Base-by-base conservation (phyloP, 2,797 vertebrate genomes). In the Bovichtus variegatus region DNA sequence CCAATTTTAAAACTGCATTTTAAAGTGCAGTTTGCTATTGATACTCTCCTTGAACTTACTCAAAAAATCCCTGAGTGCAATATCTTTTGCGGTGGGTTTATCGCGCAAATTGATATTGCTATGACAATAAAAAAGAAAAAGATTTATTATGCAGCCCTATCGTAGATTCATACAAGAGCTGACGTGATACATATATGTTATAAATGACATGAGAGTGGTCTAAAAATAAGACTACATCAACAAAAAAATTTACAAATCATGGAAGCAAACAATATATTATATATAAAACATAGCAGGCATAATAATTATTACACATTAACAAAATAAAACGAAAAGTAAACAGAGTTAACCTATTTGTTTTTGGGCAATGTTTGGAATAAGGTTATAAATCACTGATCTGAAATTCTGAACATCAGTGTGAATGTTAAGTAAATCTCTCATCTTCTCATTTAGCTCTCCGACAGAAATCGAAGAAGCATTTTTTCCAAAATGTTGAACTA, bases 261-360 rank as follows among this genome's bases (percentile, higher is more conserved):
- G 74, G 89, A 92, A 86, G 91, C 82, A 92, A 93, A 93, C 82
- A 90, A 89, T 90, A 91, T 92, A 88, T 93, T 93, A 91, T 94
- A 95, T 92, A 93, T 91, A 94, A 91, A 95, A 95, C 89, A 94
- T 72, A 88, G 80, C 80, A 94, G 89, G 91, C 89, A 90, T 91
- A 96, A 96, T 96, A 96, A 96, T 96, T 96, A 96, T 93, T 70
- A 95, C 87, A 94, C 86, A 91, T 76, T 91, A 85, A 91, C 76
- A 93, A 86, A 71, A 61, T n/a, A 76, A 64, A 87, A 67, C 59
- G 78, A 72, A 83, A 91, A 89, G 91, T 94, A 93, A 94, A 93
- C 92, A 91, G 75, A 86, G 84, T 92, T 89, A 91, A 88, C 85
- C 82, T 85, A 89, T 92, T 92, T 93, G 88, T 84, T 92, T n/a